Percentiles rank a stretch among this genome's conserved stretches.
Conservation (phyloP, 53 echinoderm and acorn worm species). For the Holothuria scabra region DNA sequence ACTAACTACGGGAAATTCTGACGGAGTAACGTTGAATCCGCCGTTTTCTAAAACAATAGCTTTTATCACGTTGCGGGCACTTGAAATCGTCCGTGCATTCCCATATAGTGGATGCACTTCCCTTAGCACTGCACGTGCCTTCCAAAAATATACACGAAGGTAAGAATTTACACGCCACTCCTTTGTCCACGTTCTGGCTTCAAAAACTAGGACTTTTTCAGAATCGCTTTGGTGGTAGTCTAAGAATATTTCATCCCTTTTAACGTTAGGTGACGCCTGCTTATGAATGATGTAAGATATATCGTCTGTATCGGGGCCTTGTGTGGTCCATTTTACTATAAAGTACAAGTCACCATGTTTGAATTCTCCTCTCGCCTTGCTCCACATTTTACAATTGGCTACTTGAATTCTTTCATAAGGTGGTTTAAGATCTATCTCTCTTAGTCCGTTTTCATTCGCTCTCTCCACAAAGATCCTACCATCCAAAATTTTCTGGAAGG, state of each 20-base stretch:
- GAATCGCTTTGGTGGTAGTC: not conserved
- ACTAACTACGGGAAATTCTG: not conserved
- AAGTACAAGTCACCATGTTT: conserved; percentile 26
- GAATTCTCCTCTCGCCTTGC: no score
- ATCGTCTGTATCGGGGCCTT: not conserved
- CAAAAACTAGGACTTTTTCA: not conserved
- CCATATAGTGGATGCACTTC: not conserved
- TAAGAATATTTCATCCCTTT: not conserved
- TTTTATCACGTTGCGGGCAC: not conserved
- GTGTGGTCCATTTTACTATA: not conserved
- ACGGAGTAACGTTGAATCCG: not conserved
- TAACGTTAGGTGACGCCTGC: not conserved
- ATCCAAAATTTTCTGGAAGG: not conserved
- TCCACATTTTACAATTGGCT: not conserved
- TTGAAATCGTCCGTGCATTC: not conserved
- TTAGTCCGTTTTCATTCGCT: not conserved
- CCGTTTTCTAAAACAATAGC: conserved; percentile 1
- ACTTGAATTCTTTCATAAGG: not conserved
- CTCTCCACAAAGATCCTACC: not conserved
- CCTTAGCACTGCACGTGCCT: not conserved
- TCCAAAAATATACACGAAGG: not conserved
- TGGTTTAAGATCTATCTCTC: not conserved
- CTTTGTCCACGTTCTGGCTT: not conserved
- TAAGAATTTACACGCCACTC: not conserved
- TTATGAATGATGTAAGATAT: not conserved